phyloP scores from a whole-genome alignment of 2,888 invertebrate species.

The Dascillus cervinus region DNA sequence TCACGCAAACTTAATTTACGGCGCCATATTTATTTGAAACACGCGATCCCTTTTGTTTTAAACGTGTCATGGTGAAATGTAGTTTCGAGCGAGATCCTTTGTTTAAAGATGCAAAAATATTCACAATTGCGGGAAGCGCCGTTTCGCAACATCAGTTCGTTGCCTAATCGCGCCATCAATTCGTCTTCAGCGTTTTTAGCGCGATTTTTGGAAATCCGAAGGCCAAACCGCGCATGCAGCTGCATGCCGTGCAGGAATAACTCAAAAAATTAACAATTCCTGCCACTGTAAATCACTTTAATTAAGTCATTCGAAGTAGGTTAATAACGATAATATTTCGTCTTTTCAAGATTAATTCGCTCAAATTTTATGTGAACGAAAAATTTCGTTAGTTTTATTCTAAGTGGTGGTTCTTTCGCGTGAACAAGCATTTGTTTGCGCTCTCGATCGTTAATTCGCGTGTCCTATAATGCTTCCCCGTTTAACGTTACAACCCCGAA shows the following conservation, averaged over 20 bases:
- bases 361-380: too few species aligned
- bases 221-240: too few species aligned
- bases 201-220: too few species aligned
- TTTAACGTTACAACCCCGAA: constrained; percentile 42
- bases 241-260: too few species aligned
- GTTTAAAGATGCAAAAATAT: constrained; percentile 12
- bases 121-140: constrained; percentile 18
- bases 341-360: too few species aligned
- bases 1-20: constrained; percentile 44
- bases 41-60: constrained; percentile 44
- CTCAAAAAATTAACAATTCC: too few species aligned
- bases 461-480: constrained; percentile 41
- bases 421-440: constrained; percentile 45
- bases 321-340: too few species aligned
- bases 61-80: constrained; percentile 42
- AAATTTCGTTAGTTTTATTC: constrained; percentile 35
- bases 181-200: too few species aligned
- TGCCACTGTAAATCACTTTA: too few species aligned
- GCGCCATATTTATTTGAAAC: constrained; percentile 43
- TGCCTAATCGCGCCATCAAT: too few species aligned
- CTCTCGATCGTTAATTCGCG: constrained; percentile 44
- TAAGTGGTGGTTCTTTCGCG: constrained; percentile 44
- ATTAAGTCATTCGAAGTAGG: too few species aligned
- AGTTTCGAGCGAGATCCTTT: constrained; percentile 17
- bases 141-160: too few species aligned